Evolutionary conservation across 2,113 vertebrate species (phyloP).

Genomic region (Ivindomyrus marchei): DNA sequence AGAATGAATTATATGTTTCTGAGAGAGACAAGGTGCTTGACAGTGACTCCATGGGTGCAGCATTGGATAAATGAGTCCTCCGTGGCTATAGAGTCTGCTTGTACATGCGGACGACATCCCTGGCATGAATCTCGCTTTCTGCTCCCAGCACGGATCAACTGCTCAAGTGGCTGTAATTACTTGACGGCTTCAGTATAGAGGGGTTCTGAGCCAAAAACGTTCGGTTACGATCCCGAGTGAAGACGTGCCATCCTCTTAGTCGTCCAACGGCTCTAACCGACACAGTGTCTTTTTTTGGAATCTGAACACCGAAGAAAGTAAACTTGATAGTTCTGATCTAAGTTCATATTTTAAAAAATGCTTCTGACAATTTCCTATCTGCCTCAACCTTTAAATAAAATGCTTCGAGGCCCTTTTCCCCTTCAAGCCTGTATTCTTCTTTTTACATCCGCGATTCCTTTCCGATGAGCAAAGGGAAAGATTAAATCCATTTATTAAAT

Average conservation of each 20-base stretch:
- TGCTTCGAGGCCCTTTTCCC: neutral
- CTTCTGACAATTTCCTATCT: neutral
- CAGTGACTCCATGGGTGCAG: neutral
- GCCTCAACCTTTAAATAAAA: conserved; percentile 16
- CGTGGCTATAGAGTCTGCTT: neutral
- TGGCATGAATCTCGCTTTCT: neutral
- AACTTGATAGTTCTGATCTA: neutral
- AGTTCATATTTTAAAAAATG: neutral
- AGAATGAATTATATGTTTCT: neutral
- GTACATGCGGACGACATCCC: neutral
- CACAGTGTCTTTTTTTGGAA: neutral
- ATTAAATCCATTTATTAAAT: neutral
- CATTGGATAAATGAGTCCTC: neutral
- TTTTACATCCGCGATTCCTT: neutral
- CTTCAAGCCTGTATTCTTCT: neutral
- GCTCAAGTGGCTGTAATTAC: neutral
- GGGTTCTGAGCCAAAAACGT: neutral
- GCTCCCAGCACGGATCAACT: neutral
- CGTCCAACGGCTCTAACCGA: neutral
- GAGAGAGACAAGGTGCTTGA: neutral
- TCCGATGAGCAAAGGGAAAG: neutral
- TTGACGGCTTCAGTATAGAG: neutral
- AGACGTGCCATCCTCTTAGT: neutral
- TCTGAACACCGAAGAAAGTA: neutral
- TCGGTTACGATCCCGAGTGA: neutral